Conservation (phyloP, 1,140 invertebrate species). For the Saxidomus purpurata region DNA sequence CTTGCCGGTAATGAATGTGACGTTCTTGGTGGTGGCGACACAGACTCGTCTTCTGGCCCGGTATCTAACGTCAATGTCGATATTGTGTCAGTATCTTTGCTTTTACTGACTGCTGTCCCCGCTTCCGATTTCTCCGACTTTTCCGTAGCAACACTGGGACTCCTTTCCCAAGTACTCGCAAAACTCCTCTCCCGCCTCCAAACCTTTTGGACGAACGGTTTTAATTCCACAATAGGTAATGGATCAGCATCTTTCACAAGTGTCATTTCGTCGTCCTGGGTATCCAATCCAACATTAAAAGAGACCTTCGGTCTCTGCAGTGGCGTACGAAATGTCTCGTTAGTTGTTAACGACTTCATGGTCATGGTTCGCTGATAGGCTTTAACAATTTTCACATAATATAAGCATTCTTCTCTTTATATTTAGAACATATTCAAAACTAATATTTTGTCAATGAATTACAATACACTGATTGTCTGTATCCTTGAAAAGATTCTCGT, state of each 20-base stretch:
- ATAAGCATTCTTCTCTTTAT: constrained; percentile 1
- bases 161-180: constrained; percentile 64
- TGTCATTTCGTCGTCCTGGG: not conserved
- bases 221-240: constrained; percentile 75
- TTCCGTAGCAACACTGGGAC: constrained; percentile 34
- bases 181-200: constrained; percentile 76
- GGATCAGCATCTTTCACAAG: constrained; percentile 60
- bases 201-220: constrained; percentile 76
- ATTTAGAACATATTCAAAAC: constrained; percentile 11
- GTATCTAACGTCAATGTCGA: constrained; percentile 61
- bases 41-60: constrained; percentile 23
- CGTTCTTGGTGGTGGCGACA: constrained; percentile 67
- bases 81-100: constrained; percentile 54
- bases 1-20: constrained; percentile 31
- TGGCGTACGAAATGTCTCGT: not conserved
- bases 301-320: constrained; percentile 47
- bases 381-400: not conserved
- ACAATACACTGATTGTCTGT: constrained; percentile 17
- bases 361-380: constrained; percentile 3
- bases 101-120: constrained; percentile 25
- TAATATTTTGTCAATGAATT: constrained; percentile 30
- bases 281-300: constrained; percentile 42
- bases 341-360: constrained; percentile 37
- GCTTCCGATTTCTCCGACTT: constrained; percentile 36
- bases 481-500: not conserved